These are phyloP conservation scores for Empis livida DNA, from an alignment of 2,888 invertebrate genomes.

Conservation along the genomic window DNA sequence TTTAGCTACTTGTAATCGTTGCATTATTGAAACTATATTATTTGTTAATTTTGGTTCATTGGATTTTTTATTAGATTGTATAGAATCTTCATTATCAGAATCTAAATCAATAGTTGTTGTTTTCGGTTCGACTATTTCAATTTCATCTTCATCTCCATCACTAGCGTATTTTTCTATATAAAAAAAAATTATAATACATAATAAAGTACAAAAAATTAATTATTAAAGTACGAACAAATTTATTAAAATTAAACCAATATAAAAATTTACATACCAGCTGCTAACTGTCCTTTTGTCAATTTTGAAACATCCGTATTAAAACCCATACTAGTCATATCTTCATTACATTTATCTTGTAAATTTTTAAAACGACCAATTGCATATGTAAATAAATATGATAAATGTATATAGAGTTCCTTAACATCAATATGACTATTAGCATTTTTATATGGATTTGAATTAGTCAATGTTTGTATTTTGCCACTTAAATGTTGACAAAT, in stretches of 20 bases:
- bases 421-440: slow-evolving; percentile 30
- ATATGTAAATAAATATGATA: slow-evolving; percentile 34
- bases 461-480: slow-evolving; percentile 33
- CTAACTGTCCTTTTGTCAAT: slow-evolving; percentile 31
- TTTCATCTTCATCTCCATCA: slow-evolving; percentile 34
- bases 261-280: slow-evolving; percentile 23
- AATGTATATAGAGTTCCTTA: slow-evolving; percentile 34
- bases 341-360: slow-evolving; percentile 32
- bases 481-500: slow-evolving; percentile 34
- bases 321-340: slow-evolving; percentile 33
- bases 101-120: slow-evolving; percentile 33
- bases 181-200: slow-evolving; percentile 2
- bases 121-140: slow-evolving; percentile 34
- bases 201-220: no score
- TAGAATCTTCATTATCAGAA: slow-evolving; percentile 32
- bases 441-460: slow-evolving; percentile 34
- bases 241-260: neutral
- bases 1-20: neutral
- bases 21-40: neutral
- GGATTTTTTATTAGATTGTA: neutral
- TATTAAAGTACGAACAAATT: no score
- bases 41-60: neutral
- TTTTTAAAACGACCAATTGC: slow-evolving; percentile 34
- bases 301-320: slow-evolving; percentile 32
- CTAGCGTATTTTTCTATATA: slow-evolving; percentile 32